Conservation (phyloP, 1,140 invertebrate genomes). For the Drosophila triauraria region DNA sequence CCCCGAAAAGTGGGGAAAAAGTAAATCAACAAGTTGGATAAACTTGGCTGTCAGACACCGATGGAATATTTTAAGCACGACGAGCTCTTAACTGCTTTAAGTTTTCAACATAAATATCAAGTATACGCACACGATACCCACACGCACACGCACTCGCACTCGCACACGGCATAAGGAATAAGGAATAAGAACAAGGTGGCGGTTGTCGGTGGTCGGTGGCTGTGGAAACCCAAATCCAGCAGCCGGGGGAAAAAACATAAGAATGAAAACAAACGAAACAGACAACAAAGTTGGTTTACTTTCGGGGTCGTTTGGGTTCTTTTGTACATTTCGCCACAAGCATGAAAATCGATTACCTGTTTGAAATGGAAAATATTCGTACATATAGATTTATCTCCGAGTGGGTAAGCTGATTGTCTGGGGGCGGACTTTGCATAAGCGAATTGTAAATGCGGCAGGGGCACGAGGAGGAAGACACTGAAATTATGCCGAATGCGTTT, state of each 20-base stretch:
- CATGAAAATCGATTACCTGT: constrained; percentile 82
- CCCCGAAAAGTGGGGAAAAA: constrained; percentile 49
- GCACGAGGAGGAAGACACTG: constrained; percentile 1
- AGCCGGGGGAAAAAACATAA: constrained; percentile 35
- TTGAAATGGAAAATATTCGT: constrained; percentile 74
- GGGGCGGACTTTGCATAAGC: constrained; percentile 78
- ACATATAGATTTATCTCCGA: constrained; percentile 39
- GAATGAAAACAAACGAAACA: constrained; percentile 57
- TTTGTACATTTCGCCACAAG: constrained; percentile 79
- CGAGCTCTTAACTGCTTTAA: constrained; percentile 80
- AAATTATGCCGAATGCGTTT: constrained; percentile 50
- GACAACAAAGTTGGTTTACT: constrained; percentile 75
- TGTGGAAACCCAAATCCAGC: constrained; percentile 56
- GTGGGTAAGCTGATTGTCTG: constrained; percentile 67
- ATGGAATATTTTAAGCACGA: constrained; percentile 77
- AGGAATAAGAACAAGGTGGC: constrained; percentile 38
- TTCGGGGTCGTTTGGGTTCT: constrained; percentile 51
- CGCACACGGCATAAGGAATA: constrained; percentile 37
- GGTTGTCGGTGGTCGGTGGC: constrained; percentile 1
- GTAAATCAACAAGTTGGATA: constrained; percentile 79
- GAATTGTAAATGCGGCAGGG: constrained; percentile 65
- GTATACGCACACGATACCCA: constrained; percentile 65
- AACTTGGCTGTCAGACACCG: constrained; percentile 69
- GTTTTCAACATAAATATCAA: constrained; percentile 82
- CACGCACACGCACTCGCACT: constrained; percentile 19